A percentile compares a stretch with the other conserved stretches of the same genome.
These are phyloP conservation scores for Ivindomyrus marchei DNA, from an alignment of 2,113 vertebrate genomes.

Conservation along the genomic window DNA sequence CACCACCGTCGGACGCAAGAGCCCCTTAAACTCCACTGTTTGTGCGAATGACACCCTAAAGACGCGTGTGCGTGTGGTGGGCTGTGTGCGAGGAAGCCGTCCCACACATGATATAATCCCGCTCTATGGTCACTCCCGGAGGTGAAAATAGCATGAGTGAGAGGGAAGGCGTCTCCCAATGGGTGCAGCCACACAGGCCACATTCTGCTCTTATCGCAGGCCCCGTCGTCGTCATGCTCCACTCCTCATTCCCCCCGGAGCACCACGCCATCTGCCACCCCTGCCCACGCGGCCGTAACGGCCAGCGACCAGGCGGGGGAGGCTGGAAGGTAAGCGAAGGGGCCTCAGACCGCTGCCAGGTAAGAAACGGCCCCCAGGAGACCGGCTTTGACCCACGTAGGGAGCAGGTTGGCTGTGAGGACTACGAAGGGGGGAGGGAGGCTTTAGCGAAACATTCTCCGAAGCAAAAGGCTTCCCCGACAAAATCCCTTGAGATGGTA, in stretches of 20 bases:
- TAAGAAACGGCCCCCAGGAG: neutral
- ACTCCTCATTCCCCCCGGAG: slow-evolving; percentile 5
- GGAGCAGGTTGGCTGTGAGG: neutral
- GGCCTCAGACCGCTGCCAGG: neutral
- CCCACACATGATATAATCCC: slow-evolving; percentile 26
- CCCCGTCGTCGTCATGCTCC: slow-evolving; percentile 14
- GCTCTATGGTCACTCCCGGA: slow-evolving; percentile 26
- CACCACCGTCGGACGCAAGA: neutral
- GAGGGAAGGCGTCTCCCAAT: slow-evolving; percentile 25
- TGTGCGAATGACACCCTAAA: neutral
- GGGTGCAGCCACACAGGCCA: slow-evolving; percentile 30
- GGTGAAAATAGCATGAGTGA: slow-evolving; percentile 40
- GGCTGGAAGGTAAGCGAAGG: neutral
- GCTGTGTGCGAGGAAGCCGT: no score
- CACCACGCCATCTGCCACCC: neutral
- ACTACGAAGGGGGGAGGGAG: neutral
- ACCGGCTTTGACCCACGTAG: neutral
- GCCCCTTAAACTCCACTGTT: neutral
- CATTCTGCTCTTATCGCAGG: slow-evolving; percentile 14
- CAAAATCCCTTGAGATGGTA: neutral
- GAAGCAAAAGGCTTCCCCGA: neutral
- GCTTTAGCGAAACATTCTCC: neutral
- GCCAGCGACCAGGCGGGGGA: neutral
- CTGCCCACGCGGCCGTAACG: neutral
- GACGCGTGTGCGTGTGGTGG: neutral